These are phyloP conservation scores for Ericerus pela DNA, from an alignment of 1,140 invertebrate species.

Conservation along the genomic window DNA sequence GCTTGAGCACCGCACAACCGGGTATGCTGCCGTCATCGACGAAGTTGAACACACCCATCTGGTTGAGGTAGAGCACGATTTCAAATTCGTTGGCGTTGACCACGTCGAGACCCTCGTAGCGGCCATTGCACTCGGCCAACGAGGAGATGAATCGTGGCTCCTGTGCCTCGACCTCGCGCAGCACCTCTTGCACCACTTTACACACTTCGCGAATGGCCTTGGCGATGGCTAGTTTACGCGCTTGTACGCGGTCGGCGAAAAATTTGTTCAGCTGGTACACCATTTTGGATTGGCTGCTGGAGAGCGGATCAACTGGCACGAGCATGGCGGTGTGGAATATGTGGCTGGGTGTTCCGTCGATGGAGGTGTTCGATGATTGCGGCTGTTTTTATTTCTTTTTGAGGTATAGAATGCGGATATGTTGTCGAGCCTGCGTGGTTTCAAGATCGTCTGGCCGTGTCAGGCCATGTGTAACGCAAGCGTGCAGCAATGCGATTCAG, in stretches of 20 bases:
- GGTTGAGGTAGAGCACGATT: slow-evolving; percentile 87
- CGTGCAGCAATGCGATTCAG: no score
- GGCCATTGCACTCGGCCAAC: slow-evolving; percentile 72
- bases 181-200: slow-evolving; percentile 85
- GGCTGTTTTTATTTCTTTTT: no score
- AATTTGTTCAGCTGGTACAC: slow-evolving; percentile 91
- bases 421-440: neutral
- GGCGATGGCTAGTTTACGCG: slow-evolving; percentile 61
- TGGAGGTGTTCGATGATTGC: no score
- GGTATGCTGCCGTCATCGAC: slow-evolving; percentile 86
- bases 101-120: slow-evolving; percentile 75
- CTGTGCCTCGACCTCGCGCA: slow-evolving; percentile 93
- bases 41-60: slow-evolving; percentile 95
- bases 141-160: slow-evolving; percentile 91
- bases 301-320: slow-evolving; percentile 68
- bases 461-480: no score
- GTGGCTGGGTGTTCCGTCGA: no score
- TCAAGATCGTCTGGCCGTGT: no score
- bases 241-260: slow-evolving; percentile 74
- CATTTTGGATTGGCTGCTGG: slow-evolving; percentile 63
- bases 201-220: slow-evolving; percentile 83
- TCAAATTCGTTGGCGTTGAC: slow-evolving; percentile 85
- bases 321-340: slow-evolving; percentile 39
- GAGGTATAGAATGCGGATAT: neutral
- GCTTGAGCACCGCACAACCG: slow-evolving; percentile 82